A percentile compares a stretch with the other conserved stretches of the same genome.
phyloP scores from a whole-genome alignment of 2,113 vertebrate genomes.

The Perca fluviatilis region DNA sequence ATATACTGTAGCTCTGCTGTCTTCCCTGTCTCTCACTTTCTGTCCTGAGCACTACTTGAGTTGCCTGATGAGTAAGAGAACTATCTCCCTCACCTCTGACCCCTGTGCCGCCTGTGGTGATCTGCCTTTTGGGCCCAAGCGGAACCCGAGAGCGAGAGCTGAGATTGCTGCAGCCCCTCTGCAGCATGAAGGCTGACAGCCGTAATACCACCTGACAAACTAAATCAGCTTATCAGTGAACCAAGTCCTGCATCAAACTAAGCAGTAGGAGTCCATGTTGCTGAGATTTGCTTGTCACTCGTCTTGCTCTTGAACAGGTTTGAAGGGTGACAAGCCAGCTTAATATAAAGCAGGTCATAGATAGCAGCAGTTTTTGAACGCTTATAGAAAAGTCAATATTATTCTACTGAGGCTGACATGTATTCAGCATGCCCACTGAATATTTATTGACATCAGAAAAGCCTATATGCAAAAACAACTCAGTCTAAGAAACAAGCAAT shows the following conservation, averaged over 20 bases:
- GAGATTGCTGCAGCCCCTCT: constrained; percentile 4
- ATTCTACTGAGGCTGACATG: not conserved
- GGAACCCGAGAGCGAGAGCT: not conserved
- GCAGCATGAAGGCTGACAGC: constrained; percentile 18
- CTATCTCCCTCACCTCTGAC: constrained; percentile 18
- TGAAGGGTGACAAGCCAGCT: constrained; percentile 38
- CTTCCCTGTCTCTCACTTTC: not conserved
- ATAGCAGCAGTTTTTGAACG: not conserved
- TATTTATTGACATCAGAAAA: not conserved
- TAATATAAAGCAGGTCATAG: not conserved
- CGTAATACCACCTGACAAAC: constrained; percentile 41
- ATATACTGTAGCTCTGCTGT: not conserved
- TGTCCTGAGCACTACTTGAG: not conserved
- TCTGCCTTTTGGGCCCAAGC: not conserved
- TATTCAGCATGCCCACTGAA: not conserved
- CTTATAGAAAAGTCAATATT: not conserved
- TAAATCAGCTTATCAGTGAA: constrained; percentile 28
- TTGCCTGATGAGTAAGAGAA: constrained; percentile 3
- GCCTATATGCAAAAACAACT: not conserved
- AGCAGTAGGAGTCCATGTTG: not conserved
- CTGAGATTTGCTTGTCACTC: constrained; percentile 37
- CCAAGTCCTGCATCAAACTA: not conserved
- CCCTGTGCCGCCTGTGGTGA: not conserved
- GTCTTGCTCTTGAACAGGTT: constrained; percentile 20
- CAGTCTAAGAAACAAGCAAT: not conserved